Percentiles rank a stretch among this genome's conserved stretches.
phyloP scores from a whole-genome alignment of 2,888 invertebrate species.

The Napeogenes sylphis region DNA sequence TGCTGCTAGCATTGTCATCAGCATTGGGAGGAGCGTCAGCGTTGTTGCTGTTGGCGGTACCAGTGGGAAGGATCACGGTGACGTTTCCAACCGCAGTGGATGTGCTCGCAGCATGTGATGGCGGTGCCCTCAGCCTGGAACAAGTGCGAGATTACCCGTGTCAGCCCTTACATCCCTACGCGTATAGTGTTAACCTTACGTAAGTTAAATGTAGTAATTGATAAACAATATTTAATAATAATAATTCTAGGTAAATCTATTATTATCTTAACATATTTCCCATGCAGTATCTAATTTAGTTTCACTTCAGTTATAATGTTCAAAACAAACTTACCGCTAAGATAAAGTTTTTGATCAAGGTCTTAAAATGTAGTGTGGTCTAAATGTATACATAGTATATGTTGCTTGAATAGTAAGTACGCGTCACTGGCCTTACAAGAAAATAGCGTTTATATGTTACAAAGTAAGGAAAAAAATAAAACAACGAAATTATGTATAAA shows the following conservation, averaged over 20 bases:
- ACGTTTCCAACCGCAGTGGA: constrained; percentile 80
- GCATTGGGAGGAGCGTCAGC: constrained; percentile 82
- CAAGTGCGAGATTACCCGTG: constrained; percentile 73
- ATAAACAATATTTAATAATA: too few species aligned
- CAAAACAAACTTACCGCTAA: neutral
- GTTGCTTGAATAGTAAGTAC: too few species aligned
- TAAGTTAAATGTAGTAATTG: constrained; percentile 39
- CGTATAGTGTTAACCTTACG: constrained; percentile 70
- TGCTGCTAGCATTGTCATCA: constrained; percentile 82
- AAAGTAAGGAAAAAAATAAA: constrained; percentile 1
- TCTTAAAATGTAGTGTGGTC: too few species aligned
- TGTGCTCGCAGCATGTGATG: constrained; percentile 76
- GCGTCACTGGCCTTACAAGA: too few species aligned
- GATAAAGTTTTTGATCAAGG: too few species aligned
- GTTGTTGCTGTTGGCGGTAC: constrained; percentile 82
- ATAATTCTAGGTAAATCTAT: too few species aligned
- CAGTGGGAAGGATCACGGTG: constrained; percentile 82
- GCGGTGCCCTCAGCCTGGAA: constrained; percentile 50
- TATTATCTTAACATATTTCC: too few species aligned
- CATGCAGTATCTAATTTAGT: too few species aligned
- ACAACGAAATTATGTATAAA: neutral
- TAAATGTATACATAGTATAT: too few species aligned
- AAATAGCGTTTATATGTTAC: neutral
- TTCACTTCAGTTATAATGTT: neutral
- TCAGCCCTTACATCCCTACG: constrained; percentile 62